These are phyloP conservation scores for Macrochelys suwanniensis DNA, from an alignment of 2,797 vertebrate genomes.

Conservation along the genomic window DNA sequence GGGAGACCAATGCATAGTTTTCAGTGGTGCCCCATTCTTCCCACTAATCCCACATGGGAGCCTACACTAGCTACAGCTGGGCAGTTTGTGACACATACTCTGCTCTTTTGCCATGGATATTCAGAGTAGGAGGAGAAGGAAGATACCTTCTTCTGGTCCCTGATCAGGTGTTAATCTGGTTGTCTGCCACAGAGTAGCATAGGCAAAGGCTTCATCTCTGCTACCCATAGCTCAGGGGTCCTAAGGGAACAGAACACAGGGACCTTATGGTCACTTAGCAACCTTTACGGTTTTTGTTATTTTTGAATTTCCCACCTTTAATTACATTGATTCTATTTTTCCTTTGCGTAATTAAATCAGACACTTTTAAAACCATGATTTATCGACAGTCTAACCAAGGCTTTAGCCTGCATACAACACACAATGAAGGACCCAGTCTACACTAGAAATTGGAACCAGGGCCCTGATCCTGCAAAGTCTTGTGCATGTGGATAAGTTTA, in stretches of 20 bases:
- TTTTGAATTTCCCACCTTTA: no score
- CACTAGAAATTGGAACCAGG: neutral
- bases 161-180: neutral
- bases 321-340: no score
- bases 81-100: neutral
- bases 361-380: no score
- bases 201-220: no score
- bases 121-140: no score
- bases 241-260: neutral
- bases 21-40: neutral
- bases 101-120: neutral
- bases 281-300: no score
- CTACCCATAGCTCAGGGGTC: no score
- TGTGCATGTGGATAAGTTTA: fast-evolving
- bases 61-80: no score
- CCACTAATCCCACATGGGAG: no score
- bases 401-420: fast-evolving
- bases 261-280: no score
- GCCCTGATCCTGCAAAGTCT: neutral
- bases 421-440: fast-evolving
- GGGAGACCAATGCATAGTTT: neutral
- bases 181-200: neutral
- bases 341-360: no score
- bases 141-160: neutral
- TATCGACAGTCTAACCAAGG: fast-evolving